A percentile compares a stretch with the other conserved stretches of the same genome.
These are phyloP conservation scores for Actinia tenebrosa DNA, from an alignment of 64 coral and sea anemone species.

Conservation along the genomic window DNA sequence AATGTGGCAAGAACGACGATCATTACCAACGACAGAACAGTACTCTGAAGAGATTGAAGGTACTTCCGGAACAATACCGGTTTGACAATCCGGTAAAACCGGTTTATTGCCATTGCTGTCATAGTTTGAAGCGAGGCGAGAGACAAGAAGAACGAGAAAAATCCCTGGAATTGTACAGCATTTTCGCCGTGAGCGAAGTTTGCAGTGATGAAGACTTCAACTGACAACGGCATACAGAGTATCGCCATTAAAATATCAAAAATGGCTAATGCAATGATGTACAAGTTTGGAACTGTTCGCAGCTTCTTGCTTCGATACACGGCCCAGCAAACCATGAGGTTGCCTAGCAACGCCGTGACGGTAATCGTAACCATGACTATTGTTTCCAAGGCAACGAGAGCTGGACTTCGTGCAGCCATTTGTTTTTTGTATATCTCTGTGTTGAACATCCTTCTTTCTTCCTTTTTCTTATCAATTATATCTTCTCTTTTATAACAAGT, in stretches of 20 bases:
- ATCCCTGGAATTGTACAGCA: constrained; percentile 60
- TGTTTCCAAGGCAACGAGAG: constrained; percentile 52
- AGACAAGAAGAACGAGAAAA: constrained; percentile 47
- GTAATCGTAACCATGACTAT: constrained; percentile 42
- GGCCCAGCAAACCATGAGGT: constrained; percentile 59
- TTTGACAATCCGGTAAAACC: constrained; percentile 58
- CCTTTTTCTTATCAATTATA: background rate
- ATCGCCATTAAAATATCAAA: constrained; percentile 66
- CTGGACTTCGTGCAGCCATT: constrained; percentile 19
- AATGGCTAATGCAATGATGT: constrained; percentile 57
- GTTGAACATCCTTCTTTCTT: background rate
- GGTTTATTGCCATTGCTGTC: constrained; percentile 66
- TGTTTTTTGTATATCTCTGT: background rate
- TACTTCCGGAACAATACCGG: constrained; percentile 30
- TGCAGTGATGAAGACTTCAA: constrained; percentile 42
- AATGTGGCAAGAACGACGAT: constrained; percentile 27
- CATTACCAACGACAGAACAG: background rate
- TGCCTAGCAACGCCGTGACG: constrained; percentile 53
- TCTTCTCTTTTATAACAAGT: background rate
- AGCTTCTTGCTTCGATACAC: constrained; percentile 63
- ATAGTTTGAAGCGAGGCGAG: constrained; percentile 52
- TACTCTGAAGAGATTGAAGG: constrained; percentile 23
- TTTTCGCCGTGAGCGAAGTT: constrained; percentile 36
- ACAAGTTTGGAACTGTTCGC: constrained; percentile 58
- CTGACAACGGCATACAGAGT: constrained; percentile 61